Evolutionary conservation across 1,140 invertebrate genomes (phyloP).

Genomic region (Drosophila pectinifera): DNA sequence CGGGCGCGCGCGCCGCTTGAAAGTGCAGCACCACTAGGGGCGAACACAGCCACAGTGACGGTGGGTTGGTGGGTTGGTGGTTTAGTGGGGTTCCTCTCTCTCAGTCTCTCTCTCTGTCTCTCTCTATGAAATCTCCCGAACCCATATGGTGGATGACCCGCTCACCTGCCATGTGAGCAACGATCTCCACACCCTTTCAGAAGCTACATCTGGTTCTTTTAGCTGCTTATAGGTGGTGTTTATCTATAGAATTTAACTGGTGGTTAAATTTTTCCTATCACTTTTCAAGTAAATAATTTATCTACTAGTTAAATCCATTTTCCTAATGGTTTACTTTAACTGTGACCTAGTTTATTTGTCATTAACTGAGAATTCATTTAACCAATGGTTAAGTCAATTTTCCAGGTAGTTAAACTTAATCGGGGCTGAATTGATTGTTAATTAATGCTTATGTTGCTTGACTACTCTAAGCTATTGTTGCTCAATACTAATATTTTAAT

Average conservation of each 20-base stretch:
- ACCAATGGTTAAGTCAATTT: neutral
- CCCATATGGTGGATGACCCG: slow-evolving; percentile 3
- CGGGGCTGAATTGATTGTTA: too few relatives aligned
- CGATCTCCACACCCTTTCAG: neutral
- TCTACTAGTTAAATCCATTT: neutral
- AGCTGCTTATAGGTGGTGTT: too few relatives aligned
- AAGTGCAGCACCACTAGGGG: slow-evolving; percentile 41
- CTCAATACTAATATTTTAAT: too few relatives aligned
- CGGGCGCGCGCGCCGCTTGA: slow-evolving; percentile 67
- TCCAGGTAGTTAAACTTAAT: neutral
- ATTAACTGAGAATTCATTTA: neutral
- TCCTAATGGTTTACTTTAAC: neutral
- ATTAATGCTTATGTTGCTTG: neutral
- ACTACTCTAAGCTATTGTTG: neutral
- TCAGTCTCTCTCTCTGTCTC: neutral
- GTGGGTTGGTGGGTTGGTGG: slow-evolving; percentile 4
- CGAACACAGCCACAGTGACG: slow-evolving; percentile 16
- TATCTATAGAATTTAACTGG: neutral
- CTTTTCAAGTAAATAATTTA: neutral
- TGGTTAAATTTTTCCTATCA: neutral
- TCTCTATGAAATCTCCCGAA: neutral
- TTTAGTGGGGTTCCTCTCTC: neutral
- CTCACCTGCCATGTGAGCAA: neutral
- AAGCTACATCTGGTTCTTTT: too few relatives aligned
- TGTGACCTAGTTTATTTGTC: neutral